Base-by-base conservation (phyloP, 2,113 vertebrate genomes). In the Phaethon lepturus region DNA sequence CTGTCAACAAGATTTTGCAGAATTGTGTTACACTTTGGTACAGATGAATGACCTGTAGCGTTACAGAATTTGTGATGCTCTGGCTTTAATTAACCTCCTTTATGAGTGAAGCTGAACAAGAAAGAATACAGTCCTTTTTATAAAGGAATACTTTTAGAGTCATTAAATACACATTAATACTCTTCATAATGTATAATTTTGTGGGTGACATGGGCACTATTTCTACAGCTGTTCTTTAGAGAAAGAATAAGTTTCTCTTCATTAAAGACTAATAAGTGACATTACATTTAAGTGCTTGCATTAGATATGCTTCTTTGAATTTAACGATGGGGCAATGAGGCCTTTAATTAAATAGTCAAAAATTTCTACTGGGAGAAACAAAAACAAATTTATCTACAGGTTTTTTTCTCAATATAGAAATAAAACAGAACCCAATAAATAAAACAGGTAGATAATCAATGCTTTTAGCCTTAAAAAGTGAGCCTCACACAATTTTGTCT, bases 271-370 rank as follows among this genome's bases (percentile, higher is more conserved):
- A 99, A 98, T 98, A 98, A 98, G 97, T 98, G 98, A 98, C 98
- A 98, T 98, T 98, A 98, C 98, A 96, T 98, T 98, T 98, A 98
- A 98, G 96, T 97, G 98, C 96, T 98, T 92, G 84, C 97, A 98
- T 98, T 98, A 98, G 98, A 98, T 98, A 98, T 98, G 98, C 98
- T 98, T 97, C 98, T 98, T 98, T 98, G 98, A 98, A 98, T 98
- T 98, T 98, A 98, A 98, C 96, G 98, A 98, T 98, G 97, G 98
- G 97, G 98, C 98, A 98, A 98, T 99, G 98, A 98, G 98, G 98
- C 98, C 97, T 98, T 98, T 98, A 99, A 99, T 99, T 98, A 98
- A 98, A 98, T 97, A 98, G 98, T 97, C 97, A 98, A 97, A 98
- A 98, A 96, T 97, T 98, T 98, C 98, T 98, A 95, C 93, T 79